Percentiles rank a stretch among this genome's conserved stretches.
Evolutionary conservation across 2,797 vertebrate species (phyloP).

Genomic region (Darevskia mixta): DNA sequence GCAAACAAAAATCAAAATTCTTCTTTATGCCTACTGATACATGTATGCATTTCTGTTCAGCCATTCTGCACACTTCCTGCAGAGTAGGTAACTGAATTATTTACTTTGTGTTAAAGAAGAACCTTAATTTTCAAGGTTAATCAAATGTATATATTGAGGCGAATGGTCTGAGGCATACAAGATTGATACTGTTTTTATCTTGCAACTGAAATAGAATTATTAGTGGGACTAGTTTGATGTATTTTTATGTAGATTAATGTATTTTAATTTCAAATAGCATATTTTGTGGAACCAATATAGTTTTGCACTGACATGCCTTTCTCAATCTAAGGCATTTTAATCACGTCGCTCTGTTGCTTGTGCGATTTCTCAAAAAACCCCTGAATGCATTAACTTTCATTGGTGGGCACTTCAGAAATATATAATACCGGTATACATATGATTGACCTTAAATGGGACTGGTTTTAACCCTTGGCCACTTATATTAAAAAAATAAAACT

Average conservation of each 20-base stretch:
- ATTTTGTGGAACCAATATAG: conserved; percentile 55
- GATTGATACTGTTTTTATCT: conserved; percentile 48
- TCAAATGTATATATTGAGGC: conserved; percentile 33
- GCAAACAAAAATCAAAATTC: no score
- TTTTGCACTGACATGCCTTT: conserved; percentile 28
- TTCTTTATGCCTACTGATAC: conserved; percentile 21
- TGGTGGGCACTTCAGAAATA: conserved; percentile 21
- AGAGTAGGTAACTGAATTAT: conserved; percentile 33
- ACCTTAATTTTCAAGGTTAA: conserved; percentile 57
- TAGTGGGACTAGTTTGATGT: conserved; percentile 22
- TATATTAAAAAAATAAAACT: neutral
- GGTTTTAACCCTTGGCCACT: conserved; percentile 35
- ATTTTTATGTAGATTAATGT: conserved; percentile 68
- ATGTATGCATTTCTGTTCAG: conserved; percentile 12
- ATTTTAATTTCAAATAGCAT: conserved; percentile 66
- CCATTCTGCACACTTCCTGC: neutral
- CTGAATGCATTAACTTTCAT: conserved; percentile 33
- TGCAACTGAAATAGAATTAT: conserved; percentile 55
- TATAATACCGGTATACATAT: conserved; percentile 41
- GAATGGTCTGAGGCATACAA: conserved; percentile 33
- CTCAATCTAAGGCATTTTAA: conserved; percentile 64
- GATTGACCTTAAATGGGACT: conserved; percentile 54
- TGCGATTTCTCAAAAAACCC: conserved; percentile 46
- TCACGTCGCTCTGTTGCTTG: conserved; percentile 52
- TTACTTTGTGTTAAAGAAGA: conserved; percentile 55